phyloP scores from a whole-genome alignment of 2,113 vertebrate species.

The Cacatua alba region DNA sequence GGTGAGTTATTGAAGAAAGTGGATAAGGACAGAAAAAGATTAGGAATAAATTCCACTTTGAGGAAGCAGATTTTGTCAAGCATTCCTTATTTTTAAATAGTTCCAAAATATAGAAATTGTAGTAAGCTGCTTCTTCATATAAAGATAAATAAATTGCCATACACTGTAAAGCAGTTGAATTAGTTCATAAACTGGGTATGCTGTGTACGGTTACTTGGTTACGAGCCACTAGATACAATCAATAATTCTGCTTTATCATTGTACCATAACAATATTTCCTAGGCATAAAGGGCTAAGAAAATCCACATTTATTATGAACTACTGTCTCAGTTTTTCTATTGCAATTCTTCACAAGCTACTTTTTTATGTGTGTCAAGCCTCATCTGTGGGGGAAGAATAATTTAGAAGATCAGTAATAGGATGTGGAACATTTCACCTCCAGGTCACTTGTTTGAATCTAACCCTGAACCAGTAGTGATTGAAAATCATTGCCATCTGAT shows the following conservation, averaged over 20 bases:
- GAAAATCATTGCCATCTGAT: slow-evolving; percentile 70
- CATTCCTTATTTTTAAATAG: not conserved
- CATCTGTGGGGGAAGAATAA: slow-evolving; percentile 61
- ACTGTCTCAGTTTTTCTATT: not conserved
- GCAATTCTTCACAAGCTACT: not conserved
- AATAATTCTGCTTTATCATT: slow-evolving; percentile 34
- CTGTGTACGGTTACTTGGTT: not conserved
- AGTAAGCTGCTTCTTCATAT: not conserved
- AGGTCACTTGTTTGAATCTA: slow-evolving; percentile 68
- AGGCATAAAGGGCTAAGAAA: slow-evolving; percentile 29
- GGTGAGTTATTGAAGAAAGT: not conserved
- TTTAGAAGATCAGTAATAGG: slow-evolving; percentile 66
- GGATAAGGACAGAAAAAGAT: not conserved
- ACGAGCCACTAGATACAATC: not conserved
- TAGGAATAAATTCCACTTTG: slow-evolving; percentile 1
- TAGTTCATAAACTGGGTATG: slow-evolving; percentile 30
- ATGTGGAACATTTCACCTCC: slow-evolving; percentile 65
- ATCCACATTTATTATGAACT: slow-evolving; percentile 21
- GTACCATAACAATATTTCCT: not conserved
- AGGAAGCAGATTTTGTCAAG: not conserved
- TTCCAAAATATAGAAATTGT: not conserved
- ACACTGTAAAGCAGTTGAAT: slow-evolving; percentile 7
- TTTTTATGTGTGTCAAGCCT: slow-evolving; percentile 40
- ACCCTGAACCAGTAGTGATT: slow-evolving; percentile 62
- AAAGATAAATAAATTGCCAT: not conserved